Conservation (phyloP, 1,140 invertebrate species). For the Lanistes nyassanus region DNA sequence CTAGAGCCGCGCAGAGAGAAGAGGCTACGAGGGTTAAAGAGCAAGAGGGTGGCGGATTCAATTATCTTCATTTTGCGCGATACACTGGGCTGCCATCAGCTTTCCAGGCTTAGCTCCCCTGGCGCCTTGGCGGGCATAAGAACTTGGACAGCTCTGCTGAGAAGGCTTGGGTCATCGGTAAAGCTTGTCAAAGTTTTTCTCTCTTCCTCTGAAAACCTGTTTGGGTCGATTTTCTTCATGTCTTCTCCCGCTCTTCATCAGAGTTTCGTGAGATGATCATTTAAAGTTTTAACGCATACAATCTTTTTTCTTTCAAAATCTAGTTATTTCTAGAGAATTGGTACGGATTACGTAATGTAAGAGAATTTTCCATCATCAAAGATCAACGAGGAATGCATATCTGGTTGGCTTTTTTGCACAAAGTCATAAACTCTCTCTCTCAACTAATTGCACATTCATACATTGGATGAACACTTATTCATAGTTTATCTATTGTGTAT, state of each 20-base stretch:
- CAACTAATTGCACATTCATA: no score
- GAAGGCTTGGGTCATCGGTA: neutral
- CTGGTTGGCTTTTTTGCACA: no score
- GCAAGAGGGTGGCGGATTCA: constrained; percentile 1
- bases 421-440: no score
- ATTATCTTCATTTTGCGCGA: neutral
- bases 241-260: neutral
- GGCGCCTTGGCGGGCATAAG: neutral
- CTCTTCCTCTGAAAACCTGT: neutral
- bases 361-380: no score
- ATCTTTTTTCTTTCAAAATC: no score
- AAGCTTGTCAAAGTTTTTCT: neutral
- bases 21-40: neutral
- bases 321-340: no score
- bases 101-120: neutral
- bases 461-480: no score
- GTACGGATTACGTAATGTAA: no score
- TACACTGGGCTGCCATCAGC: neutral
- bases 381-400: no score
- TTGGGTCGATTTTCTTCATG: neutral
- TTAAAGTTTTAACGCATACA: no score
- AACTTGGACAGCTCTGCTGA: neutral
- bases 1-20: neutral
- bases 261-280: no score
- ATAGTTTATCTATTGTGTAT: no score